A percentile compares a stretch with the other conserved stretches of the same genome.
phyloP scores from a whole-genome alignment of 2,797 vertebrate genomes.

The Uromys caudimaculatus region DNA sequence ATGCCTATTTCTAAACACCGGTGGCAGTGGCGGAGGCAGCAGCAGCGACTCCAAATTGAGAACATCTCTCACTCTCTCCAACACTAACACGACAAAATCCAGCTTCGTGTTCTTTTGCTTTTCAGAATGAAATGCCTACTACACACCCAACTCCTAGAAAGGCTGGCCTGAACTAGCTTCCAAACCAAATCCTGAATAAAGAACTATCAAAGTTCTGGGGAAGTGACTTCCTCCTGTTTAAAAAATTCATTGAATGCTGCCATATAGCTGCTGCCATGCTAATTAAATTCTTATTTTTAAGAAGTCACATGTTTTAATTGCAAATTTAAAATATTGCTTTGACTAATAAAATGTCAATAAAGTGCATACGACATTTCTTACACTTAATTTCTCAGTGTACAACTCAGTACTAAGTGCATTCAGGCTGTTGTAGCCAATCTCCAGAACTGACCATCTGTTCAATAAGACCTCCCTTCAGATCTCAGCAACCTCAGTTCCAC shows the following conservation, averaged over 20 bases:
- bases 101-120: background rate
- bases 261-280: background rate
- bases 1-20: slow-evolving; percentile 18
- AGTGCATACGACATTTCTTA: background rate
- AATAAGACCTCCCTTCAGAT: background rate
- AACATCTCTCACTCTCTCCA: background rate
- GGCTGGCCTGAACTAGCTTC: background rate
- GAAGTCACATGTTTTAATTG: background rate
- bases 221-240: background rate
- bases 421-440: no score
- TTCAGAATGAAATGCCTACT: slow-evolving; percentile 25
- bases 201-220: background rate
- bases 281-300: slow-evolving; percentile 13
- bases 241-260: background rate
- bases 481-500: background rate
- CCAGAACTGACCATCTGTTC: background rate
- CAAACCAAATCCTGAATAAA: slow-evolving; percentile 26
- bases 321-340: background rate
- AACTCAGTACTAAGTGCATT: background rate
- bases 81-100: slow-evolving; percentile 1
- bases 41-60: background rate
- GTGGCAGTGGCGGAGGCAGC: no score
- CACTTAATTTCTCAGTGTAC: background rate
- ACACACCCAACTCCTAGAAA: background rate
- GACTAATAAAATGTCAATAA: background rate